Percentiles rank a stretch among this genome's conserved stretches.
Conservation (phyloP, 2,888 invertebrate genomes). For the Cyclophora albipunctata region DNA sequence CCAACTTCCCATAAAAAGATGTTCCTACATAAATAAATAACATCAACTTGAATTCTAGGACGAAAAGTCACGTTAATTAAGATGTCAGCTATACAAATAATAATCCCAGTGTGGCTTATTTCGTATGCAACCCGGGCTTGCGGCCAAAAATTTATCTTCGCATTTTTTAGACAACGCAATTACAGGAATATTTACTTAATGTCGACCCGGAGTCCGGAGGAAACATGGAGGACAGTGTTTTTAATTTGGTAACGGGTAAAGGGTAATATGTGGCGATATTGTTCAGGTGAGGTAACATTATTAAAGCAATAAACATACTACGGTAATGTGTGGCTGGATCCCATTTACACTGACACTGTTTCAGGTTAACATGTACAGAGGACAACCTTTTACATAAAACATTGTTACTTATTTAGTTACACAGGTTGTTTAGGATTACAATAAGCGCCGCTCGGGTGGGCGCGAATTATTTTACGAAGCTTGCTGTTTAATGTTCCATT, state of each 20-base stretch:
- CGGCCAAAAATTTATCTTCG: constrained; percentile 54
- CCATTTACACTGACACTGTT: constrained; percentile 11
- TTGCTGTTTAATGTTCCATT: too few relatives aligned
- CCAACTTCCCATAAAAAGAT: too few relatives aligned
- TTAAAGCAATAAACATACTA: constrained; percentile 30
- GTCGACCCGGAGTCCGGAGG: constrained; percentile 32
- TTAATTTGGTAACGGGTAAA: constrained; percentile 31
- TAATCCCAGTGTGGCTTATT: constrained; percentile 61
- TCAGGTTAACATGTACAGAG: not conserved
- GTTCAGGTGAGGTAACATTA: constrained; percentile 20
- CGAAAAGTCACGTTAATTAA: constrained; percentile 65
- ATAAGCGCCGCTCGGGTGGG: too few relatives aligned
- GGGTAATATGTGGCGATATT: constrained; percentile 18
- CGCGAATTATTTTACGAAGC: too few relatives aligned
- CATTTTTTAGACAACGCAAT: constrained; percentile 64
- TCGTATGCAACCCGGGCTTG: constrained; percentile 54
- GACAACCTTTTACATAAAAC: not conserved
- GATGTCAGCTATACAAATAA: constrained; percentile 67
- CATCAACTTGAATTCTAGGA: constrained; percentile 20
- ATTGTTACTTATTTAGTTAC: not conserved
- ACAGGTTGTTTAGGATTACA: too few relatives aligned
- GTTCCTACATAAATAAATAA: too few relatives aligned
- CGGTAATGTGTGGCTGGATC: constrained; percentile 16
- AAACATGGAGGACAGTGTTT: constrained; percentile 43
- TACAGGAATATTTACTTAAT: constrained; percentile 65